phyloP scores from a whole-genome alignment of 2,888 invertebrate genomes.

The Carabus problematicus region DNA sequence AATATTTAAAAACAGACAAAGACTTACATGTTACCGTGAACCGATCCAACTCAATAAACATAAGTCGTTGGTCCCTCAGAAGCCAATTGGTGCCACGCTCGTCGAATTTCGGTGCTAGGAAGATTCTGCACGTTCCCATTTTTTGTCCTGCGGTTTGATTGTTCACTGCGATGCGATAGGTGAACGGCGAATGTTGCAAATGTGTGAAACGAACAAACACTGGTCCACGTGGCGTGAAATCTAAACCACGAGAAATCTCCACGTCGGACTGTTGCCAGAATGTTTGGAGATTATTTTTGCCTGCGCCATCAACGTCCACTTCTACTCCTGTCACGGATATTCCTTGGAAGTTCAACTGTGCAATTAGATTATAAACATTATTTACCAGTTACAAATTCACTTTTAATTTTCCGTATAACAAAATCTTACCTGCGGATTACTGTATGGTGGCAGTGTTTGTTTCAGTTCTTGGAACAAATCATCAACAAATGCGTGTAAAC shows the following conservation, averaged over 20 bases:
- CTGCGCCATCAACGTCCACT: constrained; percentile 63
- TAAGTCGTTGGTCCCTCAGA: constrained; percentile 68
- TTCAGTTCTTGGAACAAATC: constrained; percentile 81
- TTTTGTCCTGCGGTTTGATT: constrained; percentile 58
- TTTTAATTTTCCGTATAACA: not conserved
- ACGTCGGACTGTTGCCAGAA: constrained; percentile 83
- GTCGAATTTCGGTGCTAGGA: constrained; percentile 70
- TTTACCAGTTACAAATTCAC: not conserved
- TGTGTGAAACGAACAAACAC: constrained; percentile 79
- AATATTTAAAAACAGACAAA: constrained; percentile 1
- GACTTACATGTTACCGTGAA: constrained; percentile 69
- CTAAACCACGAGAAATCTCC: constrained; percentile 80
- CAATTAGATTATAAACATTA: not conserved
- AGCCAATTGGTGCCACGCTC: constrained; percentile 67
- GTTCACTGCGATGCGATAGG: constrained; percentile 62
- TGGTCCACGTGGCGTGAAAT: constrained; percentile 79
- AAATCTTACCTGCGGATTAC: constrained; percentile 62
- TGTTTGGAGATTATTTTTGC: constrained; percentile 68
- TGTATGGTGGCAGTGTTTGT: constrained; percentile 72
- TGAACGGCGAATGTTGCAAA: constrained; percentile 76
- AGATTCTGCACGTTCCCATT: constrained; percentile 73
- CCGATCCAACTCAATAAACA: constrained; percentile 79
- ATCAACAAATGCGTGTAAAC: constrained; percentile 83
- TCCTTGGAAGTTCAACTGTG: constrained; percentile 69
- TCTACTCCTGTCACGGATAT: constrained; percentile 67